Evolutionary conservation across 2,113 vertebrate genomes (phyloP), one percentile per base, ranked within the genome.

Genomic region (Xenus cinereus): DNA sequence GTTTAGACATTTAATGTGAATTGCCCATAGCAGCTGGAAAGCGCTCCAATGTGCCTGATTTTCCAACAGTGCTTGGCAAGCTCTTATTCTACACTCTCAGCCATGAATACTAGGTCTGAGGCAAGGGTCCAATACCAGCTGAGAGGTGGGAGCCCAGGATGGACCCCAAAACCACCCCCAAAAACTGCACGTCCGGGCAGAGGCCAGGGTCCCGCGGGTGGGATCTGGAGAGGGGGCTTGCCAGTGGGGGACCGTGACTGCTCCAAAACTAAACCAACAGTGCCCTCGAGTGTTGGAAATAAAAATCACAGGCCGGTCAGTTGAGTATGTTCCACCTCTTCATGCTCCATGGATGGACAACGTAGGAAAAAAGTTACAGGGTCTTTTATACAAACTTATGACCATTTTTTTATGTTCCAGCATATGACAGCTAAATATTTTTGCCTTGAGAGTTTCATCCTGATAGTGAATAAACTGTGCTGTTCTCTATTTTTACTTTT

Each of bases 161-260:
- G 76, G 30, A 43, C 5, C 19, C 15, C 13, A 35, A 30, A 16
- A 32, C 5, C 1, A 2, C 11, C 20, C 19, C 9, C 6, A 13
- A 57, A 72, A 72, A 22, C 16, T 43, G 17, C 45, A 19, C 1
- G 1, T 41, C 5, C 18, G 19, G 9, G 12, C 9, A 3, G 3
- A n/a, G 18, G 6, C 12, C 14, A 32, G 10, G 19, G 4, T 50
- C 11, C 17, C 4, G 0, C 4, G 1, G 0, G 14, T 13, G 14
- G 10, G 18, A 23, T 6, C 3, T 5, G 4, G 10, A n/a, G 27
- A 5, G 4, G 32, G 5, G 10, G 1, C 14, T 15, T 68, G 39
- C 10, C 30, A 7, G 9, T 0, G 1, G 7, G 10, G 32, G 8
- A 26, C 24, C 0, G 1, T 19, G 15, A 6, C 26, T 24, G 26